Base-by-base conservation (phyloP, 1,140 invertebrate species). In the Temnothorax longispinosus region DNA sequence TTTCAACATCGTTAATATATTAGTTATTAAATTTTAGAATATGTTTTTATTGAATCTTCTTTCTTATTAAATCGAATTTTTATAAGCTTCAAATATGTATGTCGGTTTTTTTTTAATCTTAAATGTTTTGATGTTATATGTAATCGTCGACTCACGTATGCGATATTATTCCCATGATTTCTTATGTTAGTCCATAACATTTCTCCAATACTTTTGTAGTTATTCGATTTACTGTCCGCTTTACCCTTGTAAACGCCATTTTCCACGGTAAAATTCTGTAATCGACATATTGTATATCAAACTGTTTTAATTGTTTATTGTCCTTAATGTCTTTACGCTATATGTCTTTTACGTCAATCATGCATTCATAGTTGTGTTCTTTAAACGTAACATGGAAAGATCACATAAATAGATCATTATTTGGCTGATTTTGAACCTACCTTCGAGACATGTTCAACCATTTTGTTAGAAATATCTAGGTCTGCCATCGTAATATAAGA, bases 111-210 rank as follows among this genome's bases (percentile, higher is more conserved):
- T 41, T 13, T 5, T 64, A 11, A 64, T 27, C n/a, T 1, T 6
- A 38, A 18, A 47, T 69, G 6, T 27, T 38, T 6, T 47, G n/a
- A 35, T 35, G 10, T 13, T 3, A 47, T 2, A 21, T 15, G 2
- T 27, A 54, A 65, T 27, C 15, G 27, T 47, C 6, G 38, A 89
- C 86, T 10, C 75, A 91, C 91, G 62, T 91, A 77, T 1, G 87
- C 88, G 7, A 90, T 10, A 3, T 75, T 60, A 32, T 82, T 6
- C 0, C 52, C 10, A 2, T 75, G 44, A 0, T 6, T 72, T 11
- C 56, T 87, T 54, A 92, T 21, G 3, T 0, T 58, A 8, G 80
- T 64, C 10, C 89, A 67, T 6, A 92, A 0, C 10, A 87, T 10
- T 7, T 90, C 35, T 10, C 89, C 91, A 10, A 81, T 0, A 13